Base-by-base conservation (phyloP, 2,113 vertebrate genomes). In the Etia nguti region DNA sequence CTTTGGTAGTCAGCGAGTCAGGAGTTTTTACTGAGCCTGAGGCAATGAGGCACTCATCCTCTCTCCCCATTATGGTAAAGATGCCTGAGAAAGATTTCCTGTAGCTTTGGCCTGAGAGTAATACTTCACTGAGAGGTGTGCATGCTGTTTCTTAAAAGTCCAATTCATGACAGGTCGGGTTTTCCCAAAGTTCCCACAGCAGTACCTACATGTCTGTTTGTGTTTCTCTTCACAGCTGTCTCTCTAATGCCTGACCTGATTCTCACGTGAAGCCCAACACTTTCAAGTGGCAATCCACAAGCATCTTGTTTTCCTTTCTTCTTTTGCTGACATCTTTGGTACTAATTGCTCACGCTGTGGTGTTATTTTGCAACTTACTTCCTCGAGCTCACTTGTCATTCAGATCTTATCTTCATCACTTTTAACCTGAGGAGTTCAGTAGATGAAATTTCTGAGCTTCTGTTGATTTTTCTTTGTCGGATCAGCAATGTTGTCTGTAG, bases 61-160 rank as follows among this genome's bases (percentile, higher is more conserved):
- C 82, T 88, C 15, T 77, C 91, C 94, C 89, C 80, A 83, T 86
- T 90, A 82, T 88, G 90, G 92, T 38, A 75, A 60, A 18, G 50
- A 4, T 83, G 86, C 81, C 86, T 93, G 93, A 89, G 91, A 93
- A 93, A 87, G 18, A 38, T 77, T 87, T 81, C 50, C 60, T 54
- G 81, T 1, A 43, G 70, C 57, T 36, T 46, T 73, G 81, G 75
- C 79, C 57, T 86, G 55, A 79, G 83, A 84, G 60, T 80, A 85
- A 90, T 73, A 88, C 59, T 59, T 82, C 31, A 16, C 55, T 75
- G 38, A 91, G 77, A 90, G 36, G 31, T 81, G 36, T 26, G 41
- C 7, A 13, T 46, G 43, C 57, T 83, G 43, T 79, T 90, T 85
- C 86, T 75, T 29, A 31, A 34, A 59, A 62, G 68, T 81, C 80